A percentile compares a stretch with the other conserved stretches of the same genome.
These are phyloP conservation scores for Ophion ellenae DNA, from an alignment of 2,888 invertebrate species.

Conservation along the genomic window DNA sequence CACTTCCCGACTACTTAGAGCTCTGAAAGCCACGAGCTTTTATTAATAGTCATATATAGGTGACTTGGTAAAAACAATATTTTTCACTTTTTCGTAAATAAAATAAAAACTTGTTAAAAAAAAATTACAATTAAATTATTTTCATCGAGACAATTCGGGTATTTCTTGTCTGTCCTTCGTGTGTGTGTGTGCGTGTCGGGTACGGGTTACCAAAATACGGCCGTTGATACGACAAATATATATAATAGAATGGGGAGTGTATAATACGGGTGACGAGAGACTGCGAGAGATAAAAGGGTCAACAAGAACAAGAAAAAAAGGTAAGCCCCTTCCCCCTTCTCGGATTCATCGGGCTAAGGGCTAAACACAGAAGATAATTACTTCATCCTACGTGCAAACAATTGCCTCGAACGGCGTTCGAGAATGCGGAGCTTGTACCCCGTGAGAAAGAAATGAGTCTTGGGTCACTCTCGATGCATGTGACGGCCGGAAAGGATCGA, in stretches of 20 bases:
- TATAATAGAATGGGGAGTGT: background rate
- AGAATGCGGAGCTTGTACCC: slow-evolving; percentile 66
- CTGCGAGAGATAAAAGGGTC: slow-evolving; percentile 41
- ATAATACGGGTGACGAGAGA: slow-evolving; percentile 44
- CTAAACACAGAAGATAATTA: slow-evolving; percentile 80
- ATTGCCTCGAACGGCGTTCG: slow-evolving; percentile 69
- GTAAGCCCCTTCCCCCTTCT: background rate
- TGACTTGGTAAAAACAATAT: too few species aligned
- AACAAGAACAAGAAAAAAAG: slow-evolving; percentile 9
- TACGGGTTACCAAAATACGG: too few species aligned
- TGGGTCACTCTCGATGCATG: slow-evolving; percentile 71
- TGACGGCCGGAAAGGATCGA: background rate
- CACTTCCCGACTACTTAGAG: too few species aligned
- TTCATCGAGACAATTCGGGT: too few species aligned
- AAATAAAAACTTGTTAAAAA: too few species aligned
- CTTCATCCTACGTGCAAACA: slow-evolving; percentile 82
- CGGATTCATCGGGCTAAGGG: background rate
- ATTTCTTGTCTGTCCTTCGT: too few species aligned
- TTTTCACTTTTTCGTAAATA: too few species aligned
- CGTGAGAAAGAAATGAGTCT: slow-evolving; percentile 81
- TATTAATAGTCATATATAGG: too few species aligned
- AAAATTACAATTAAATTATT: too few species aligned
- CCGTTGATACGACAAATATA: background rate
- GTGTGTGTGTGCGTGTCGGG: too few species aligned
- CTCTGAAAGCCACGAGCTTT: too few species aligned